These are phyloP conservation scores for Hirundichthys speculiger DNA, from an alignment of 2,113 vertebrate genomes.

Conservation along the genomic window DNA sequence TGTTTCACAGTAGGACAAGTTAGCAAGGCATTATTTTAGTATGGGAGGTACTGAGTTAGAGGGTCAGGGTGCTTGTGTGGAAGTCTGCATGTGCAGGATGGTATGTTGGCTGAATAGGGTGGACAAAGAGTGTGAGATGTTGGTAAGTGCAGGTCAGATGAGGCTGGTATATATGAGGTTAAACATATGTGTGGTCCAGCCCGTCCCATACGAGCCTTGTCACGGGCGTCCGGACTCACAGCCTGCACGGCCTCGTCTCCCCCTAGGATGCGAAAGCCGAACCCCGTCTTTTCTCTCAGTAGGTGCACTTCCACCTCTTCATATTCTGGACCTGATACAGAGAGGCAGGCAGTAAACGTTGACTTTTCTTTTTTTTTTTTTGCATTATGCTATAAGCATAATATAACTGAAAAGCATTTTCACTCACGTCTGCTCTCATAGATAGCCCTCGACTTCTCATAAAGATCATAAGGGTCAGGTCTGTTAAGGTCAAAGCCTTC, in stretches of 20 bases:
- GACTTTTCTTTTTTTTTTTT: too few species aligned
- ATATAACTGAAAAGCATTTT: neutral
- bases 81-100: constrained; percentile 6
- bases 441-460: constrained; percentile 98
- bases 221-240: constrained; percentile 91
- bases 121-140: constrained; percentile 30
- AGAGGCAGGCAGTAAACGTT: neutral
- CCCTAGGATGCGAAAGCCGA: constrained; percentile 98
- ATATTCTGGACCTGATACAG: constrained; percentile 89
- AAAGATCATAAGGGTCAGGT: constrained; percentile 98
- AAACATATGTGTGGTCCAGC: constrained; percentile 70
- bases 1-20: constrained; percentile 43
- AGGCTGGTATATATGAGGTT: constrained; percentile 48
- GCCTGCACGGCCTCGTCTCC: constrained; percentile 99
- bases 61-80: constrained; percentile 22
- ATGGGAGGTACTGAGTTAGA: constrained; percentile 63
- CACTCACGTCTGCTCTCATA: constrained; percentile 95
- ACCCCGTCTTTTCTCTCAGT: constrained; percentile 97
- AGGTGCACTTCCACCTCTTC: constrained; percentile 97
- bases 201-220: constrained; percentile 86
- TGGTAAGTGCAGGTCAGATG: constrained; percentile 37
- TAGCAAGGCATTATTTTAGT: constrained; percentile 60
- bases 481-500: constrained; percentile 96
- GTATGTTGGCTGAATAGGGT: constrained; percentile 17
- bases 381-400: too few species aligned